Base-by-base conservation (phyloP, 2,888 invertebrate genomes). In the Oxytorus armatus region DNA sequence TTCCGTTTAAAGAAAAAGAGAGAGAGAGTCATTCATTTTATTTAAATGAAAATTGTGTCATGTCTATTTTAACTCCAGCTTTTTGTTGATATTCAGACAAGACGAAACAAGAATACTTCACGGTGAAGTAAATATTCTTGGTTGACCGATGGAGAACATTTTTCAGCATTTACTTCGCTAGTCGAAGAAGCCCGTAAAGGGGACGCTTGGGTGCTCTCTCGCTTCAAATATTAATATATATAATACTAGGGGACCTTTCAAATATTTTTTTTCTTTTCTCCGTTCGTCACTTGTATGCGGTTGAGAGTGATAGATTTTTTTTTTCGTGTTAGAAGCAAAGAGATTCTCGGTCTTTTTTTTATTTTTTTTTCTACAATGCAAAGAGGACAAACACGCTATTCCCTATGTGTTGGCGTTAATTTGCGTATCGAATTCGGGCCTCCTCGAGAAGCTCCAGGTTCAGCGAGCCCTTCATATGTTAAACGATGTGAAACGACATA, bases 331-430 rank as follows among this genome's bases (percentile, higher is more conserved):
- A 16, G 11, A 59, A 59, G 49, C 25, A 3, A 18, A 53, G 55
- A 65, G 49, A 65, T 65, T 76, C 51, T 69, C 39, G 23, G 33
- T 66, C 44, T 57, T 65, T 53, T 63, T 61, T 57, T 55, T 29
- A 14, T 84, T 85, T 85, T 86, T 85, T 82, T 88, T 87, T 89
- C 86, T 85, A 87, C 84, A 88, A 88, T 63, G 76, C 57, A 39
- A 10, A 29, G 16, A 29, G 42, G 68, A 74, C 61, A 61, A 53
- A 76, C 73, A 74, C 70, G 77, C 33, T 18, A 72, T 66, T 72
- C 21, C 61, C 65, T 21, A 8, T 42, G 70, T 79, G 55, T 72
- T 66, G 7, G 68, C 47, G 47, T 53, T 80, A 55, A 77, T 75
- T 81, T 65, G 81, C 75, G 81, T 84, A 81, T 84, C 82, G 83